phyloP scores from a whole-genome alignment of 2,888 invertebrate genomes.

The Pammene aurita region DNA sequence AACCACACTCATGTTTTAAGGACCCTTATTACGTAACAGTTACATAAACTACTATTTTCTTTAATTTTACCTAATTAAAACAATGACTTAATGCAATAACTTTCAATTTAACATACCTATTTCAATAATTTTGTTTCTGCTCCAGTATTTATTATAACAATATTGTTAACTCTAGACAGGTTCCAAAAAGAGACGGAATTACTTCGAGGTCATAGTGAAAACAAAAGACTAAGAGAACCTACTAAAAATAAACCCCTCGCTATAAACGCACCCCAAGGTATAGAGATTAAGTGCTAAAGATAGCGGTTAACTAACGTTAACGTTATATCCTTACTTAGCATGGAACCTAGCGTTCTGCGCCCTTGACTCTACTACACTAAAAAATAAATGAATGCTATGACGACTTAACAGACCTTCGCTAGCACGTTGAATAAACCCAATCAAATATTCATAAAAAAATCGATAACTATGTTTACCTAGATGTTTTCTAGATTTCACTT shows the following conservation, averaged over 20 bases:
- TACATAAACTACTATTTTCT: no score
- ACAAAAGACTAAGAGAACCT: background rate
- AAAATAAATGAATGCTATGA: constrained; percentile 49
- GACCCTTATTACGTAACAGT: no score
- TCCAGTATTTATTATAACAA: no score
- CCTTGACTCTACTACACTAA: constrained; percentile 56
- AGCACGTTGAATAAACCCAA: constrained; percentile 21
- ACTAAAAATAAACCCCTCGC: background rate
- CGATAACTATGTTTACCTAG: constrained; percentile 19
- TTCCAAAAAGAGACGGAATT: no score
- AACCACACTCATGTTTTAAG: no score
- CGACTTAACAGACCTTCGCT: constrained; percentile 50
- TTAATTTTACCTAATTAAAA: no score
- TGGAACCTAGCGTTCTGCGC: constrained; percentile 54
- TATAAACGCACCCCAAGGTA: constrained; percentile 18
- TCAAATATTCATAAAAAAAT: constrained; percentile 38
- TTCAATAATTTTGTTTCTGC: no score
- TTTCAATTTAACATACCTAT: no score
- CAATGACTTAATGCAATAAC: no score
- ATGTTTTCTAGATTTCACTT: background rate
- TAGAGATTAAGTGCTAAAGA: constrained; percentile 30
- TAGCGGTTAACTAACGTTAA: constrained; percentile 43
- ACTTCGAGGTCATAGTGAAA: background rate
- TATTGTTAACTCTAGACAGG: no score
- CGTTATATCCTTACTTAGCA: constrained; percentile 44